phyloP scores from a whole-genome alignment of 1,140 invertebrate species.

The Eulimnadia texana region DNA sequence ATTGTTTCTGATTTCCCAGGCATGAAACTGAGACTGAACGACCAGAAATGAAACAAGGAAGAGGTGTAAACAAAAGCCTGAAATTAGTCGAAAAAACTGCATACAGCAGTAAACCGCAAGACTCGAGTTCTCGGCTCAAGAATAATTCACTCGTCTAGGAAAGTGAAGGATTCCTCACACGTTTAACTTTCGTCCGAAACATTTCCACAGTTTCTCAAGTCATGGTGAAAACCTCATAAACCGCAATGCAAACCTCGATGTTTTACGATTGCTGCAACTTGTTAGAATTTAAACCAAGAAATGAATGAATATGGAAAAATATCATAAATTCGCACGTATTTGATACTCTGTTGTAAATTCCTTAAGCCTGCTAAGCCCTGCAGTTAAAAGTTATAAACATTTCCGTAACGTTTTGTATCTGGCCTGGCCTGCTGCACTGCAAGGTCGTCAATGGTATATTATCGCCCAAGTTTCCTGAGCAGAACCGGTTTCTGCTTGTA shows the following conservation, averaged over 20 bases:
- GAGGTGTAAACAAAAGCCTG: not conserved
- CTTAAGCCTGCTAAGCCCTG: not conserved
- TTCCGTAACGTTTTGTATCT: not conserved
- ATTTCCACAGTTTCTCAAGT: too few species aligned
- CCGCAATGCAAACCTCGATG: too few species aligned
- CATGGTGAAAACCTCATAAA: too few species aligned
- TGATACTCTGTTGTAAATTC: not conserved
- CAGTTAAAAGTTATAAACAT: not conserved
- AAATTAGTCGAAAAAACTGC: not conserved
- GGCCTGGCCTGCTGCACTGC: not conserved
- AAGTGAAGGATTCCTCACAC: conserved; percentile 2
- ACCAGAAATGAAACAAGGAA: not conserved
- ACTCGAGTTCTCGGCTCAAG: not conserved
- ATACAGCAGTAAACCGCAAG: not conserved
- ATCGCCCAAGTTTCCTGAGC: not conserved
- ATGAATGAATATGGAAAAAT: too few species aligned
- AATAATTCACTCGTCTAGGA: too few species aligned
- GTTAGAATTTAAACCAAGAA: too few species aligned
- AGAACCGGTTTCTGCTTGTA: not conserved
- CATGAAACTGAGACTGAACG: not conserved
- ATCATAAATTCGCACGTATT: too few species aligned
- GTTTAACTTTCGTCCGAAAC: conserved; percentile 7
- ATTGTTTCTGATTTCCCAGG: not conserved
- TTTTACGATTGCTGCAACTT: too few species aligned
- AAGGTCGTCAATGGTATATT: not conserved